phyloP scores from a whole-genome alignment of 1,140 invertebrate genomes.

The Leptopilina boulardi region DNA sequence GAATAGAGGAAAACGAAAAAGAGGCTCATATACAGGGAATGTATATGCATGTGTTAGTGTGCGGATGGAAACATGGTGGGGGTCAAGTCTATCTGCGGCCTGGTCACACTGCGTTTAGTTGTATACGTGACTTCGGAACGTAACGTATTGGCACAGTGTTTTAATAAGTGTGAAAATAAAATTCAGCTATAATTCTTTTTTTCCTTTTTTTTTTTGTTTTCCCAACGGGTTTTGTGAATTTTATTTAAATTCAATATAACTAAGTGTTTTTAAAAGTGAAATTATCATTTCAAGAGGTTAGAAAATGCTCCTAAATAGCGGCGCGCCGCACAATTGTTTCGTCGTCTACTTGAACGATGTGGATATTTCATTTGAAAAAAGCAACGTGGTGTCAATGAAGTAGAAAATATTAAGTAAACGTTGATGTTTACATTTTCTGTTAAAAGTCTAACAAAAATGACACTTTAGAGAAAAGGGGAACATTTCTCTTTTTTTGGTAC shows the following conservation, averaged over 20 bases:
- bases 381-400: slow-evolving; percentile 31
- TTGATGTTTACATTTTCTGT: too few relatives aligned
- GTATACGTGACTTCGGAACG: background rate
- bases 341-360: slow-evolving; percentile 45
- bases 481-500: slow-evolving; percentile 30
- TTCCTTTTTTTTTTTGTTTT: too few relatives aligned
- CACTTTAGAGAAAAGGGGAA: slow-evolving; percentile 51
- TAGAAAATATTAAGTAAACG: background rate
- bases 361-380: slow-evolving; percentile 28
- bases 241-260: too few relatives aligned
- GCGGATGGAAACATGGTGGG: too few relatives aligned
- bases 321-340: slow-evolving; percentile 51
- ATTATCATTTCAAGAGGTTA: background rate
- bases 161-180: too few relatives aligned
- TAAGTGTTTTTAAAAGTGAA: too few relatives aligned
- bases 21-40: too few relatives aligned
- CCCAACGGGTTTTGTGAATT: too few relatives aligned
- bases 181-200: too few relatives aligned
- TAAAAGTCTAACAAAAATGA: slow-evolving; percentile 45
- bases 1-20: too few relatives aligned
- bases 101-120: background rate
- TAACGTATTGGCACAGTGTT: background rate
- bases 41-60: too few relatives aligned
- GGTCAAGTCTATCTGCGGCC: too few relatives aligned
- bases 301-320: slow-evolving; percentile 52